Conservation (phyloP, 1,140 invertebrate species). For the Gryon sp. region DNA sequence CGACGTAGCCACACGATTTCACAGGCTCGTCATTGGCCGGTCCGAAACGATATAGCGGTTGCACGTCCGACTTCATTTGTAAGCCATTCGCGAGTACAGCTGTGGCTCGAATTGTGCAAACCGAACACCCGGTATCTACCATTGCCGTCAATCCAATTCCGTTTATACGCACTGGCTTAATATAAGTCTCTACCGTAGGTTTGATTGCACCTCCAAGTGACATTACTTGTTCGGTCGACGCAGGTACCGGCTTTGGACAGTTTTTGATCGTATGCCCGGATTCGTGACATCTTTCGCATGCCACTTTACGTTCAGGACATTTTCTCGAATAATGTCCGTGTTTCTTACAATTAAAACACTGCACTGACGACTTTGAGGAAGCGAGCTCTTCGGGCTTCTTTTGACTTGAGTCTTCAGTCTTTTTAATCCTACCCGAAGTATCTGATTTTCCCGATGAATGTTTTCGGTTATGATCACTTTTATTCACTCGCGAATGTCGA, state of each 20-base stretch:
- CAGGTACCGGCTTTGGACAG: conserved; percentile 8
- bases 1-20: background rate
- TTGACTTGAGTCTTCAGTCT: too few species aligned
- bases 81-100: background rate
- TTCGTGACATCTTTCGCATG: background rate
- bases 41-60: background rate
- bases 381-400: too few species aligned
- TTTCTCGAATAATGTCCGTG: conserved; percentile 2
- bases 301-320: background rate
- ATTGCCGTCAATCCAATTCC: background rate
- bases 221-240: background rate
- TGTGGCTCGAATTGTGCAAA: background rate
- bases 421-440: too few species aligned
- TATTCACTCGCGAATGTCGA: too few species aligned
- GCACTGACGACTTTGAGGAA: background rate
- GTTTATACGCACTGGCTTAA: background rate
- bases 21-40: background rate
- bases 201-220: too few species aligned
- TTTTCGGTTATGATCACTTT: background rate
- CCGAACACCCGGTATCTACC: background rate
- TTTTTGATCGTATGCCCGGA: background rate
- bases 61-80: background rate
- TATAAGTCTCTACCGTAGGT: background rate
- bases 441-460: too few species aligned
- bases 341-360: background rate